These are phyloP conservation scores for Pituophis catenifer DNA, from an alignment of 2,113 vertebrate species.

Conservation along the genomic window DNA sequence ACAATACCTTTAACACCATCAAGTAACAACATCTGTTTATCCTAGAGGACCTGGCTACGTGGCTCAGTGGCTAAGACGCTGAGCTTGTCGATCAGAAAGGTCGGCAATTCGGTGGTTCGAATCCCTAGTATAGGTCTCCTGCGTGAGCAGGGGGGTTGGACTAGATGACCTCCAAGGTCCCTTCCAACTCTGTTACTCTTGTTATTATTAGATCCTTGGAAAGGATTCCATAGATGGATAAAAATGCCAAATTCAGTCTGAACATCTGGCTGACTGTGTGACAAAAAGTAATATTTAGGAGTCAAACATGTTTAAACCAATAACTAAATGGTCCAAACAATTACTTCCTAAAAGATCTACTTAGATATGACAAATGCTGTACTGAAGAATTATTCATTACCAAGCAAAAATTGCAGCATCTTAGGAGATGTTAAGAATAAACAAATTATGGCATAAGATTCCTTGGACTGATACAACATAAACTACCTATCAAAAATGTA, in stretches of 20 bases:
- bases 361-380: neutral
- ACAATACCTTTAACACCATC: neutral
- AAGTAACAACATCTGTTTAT: neutral
- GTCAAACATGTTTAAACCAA: neutral
- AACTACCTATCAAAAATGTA: neutral
- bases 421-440: neutral
- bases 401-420: neutral
- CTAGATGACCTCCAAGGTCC: too few relatives aligned
- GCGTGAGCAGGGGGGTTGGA: too few relatives aligned
- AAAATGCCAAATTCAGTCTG: neutral
- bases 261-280: neutral
- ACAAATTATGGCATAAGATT: neutral
- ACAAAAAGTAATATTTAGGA: neutral
- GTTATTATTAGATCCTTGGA: neutral
- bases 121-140: too few relatives aligned
- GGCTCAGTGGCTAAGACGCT: too few relatives aligned
- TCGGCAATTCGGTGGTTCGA: too few relatives aligned
- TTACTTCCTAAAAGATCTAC: neutral
- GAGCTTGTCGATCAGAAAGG: too few relatives aligned
- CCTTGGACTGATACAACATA: neutral
- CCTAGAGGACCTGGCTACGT: neutral
- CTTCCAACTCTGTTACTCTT: too few relatives aligned
- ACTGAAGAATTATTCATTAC: neutral
- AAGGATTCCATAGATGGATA: neutral
- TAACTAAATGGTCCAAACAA: neutral